Base-by-base conservation (phyloP, 2,113 vertebrate species). In the Charina bottae region DNA sequence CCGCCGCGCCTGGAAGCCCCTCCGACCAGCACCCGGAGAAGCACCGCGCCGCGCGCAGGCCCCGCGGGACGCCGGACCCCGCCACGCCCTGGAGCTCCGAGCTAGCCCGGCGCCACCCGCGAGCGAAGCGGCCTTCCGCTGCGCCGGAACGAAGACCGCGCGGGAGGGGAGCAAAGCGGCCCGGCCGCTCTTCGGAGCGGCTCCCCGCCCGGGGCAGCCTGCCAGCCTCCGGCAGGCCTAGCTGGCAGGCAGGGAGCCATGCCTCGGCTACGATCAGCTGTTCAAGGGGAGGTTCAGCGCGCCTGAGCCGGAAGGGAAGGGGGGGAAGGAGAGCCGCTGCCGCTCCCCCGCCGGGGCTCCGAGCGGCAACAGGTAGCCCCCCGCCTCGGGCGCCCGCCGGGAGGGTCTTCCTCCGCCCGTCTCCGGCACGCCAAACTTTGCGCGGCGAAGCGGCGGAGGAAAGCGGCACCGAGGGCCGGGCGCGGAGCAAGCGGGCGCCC, bases 361-460 rank as follows among this genome's bases (percentile, higher is more conserved):
- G 3, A 49, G 83, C 93, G 92, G 96, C 90, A 64, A 90, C 89
- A 90, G 89, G 89, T 90, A 62, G 46, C 19, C 13, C 13, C 26
- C 56, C 87, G 93, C 93, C 94, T 92, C 90, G 6, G 11, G 12
- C 53, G 91, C 89, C 92, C 88, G 89, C 78, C 88, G 68, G 86
- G 15, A 46, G 58, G 42, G 17, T 24, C 90, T 72, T 64, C 90
- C 91, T 56, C 64, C 85, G 28, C n/a, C n/a, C n/a, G n/a, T n/a
- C n/a, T 28, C 49, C 4, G 23, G n/a, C 28, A 1, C 37, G 84
- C n/a, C 28, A 42, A 91, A 78, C 90, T 91, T 87, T 13, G 33
- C 90, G 28, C 24, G 13, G 24, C 4, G 13, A 54, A 26, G 49
- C 49, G 55, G 84, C 42, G 33, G 24, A 37, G 56, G 33, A 42